Conservation (phyloP, 2,113 vertebrate species). For the Physeter macrocephalus region DNA sequence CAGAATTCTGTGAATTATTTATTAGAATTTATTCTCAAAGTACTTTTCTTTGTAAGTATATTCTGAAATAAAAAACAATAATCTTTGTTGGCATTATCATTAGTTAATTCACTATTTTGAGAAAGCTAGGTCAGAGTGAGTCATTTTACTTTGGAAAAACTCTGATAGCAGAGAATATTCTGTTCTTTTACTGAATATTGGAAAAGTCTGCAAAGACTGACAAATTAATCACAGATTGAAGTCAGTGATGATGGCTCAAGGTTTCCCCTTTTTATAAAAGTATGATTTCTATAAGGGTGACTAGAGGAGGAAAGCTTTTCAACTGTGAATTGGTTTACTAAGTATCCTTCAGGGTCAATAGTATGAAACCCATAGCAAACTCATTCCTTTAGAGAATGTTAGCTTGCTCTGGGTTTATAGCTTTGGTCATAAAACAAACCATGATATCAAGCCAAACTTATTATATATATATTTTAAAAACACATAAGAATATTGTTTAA, state of each 20-base stretch:
- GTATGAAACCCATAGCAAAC: background rate
- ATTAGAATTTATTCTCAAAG: background rate
- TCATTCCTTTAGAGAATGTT: background rate
- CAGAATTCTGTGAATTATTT: background rate
- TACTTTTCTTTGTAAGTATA: background rate
- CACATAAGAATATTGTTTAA: background rate
- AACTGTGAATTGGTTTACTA: background rate
- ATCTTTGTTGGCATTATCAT: background rate
- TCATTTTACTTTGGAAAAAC: background rate
- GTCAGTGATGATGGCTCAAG: background rate
- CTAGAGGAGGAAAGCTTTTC: background rate
- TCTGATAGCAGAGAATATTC: background rate
- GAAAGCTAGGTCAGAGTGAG: background rate
- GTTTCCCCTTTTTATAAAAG: background rate
- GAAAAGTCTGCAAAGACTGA: background rate
- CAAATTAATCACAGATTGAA: background rate
- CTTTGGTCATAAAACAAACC: background rate
- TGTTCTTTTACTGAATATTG: background rate
- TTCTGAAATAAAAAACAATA: background rate
- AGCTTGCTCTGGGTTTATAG: background rate
- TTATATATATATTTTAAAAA: background rate
- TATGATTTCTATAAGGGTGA: background rate
- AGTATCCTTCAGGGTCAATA: background rate
- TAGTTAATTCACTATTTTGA: background rate
- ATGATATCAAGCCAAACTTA: background rate